Evolutionary conservation across 2,888 invertebrate genomes (phyloP), one percentile per base, ranked within the genome.

Genomic region (Ophraella communa): DNA sequence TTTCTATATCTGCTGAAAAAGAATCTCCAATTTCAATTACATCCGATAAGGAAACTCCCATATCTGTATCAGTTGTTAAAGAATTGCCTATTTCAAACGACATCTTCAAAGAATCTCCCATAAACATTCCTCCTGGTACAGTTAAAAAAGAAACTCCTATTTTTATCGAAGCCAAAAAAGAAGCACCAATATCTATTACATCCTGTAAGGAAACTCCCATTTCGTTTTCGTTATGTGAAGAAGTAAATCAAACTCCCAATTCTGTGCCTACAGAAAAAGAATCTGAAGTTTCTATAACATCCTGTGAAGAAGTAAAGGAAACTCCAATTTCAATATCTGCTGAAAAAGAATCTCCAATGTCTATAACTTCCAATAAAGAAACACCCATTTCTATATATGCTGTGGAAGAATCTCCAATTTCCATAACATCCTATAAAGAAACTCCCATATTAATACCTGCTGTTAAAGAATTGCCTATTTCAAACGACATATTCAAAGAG

Each of bases 311-410:
- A 5, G 33, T 4, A 24, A 24, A 24, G 24, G 24, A 27, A 27
- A 10, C 7, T 8, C 35, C 35, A 4, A 17, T 39, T n/a, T 7
- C 14, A n/a, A 39, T 14, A 17, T 17, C 4, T 56, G 20, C n/a
- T 24, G n/a, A 27, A 7, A 54, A 54, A 42, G 54, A 52, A 20
- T 0, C 33, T 7, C 20, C 52, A 10, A 10, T 52, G 5, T 11
- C 2, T 10, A 27, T 27, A 45, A 45, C 8, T n/a, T 58, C 47
- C 2, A 39, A 39, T 23, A 49, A 51, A 42, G 52, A 56, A 52
- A 24, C 24, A n/a, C 17, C 44, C 3, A 27, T 56, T 30, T 10
- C 18, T 21, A 45, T 56, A n/a, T 11, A n/a, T n/a, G n/a, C n/a
- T n/a, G n/a, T n/a, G n/a, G n/a, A 42, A 42, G 42, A 18, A 18